Percentiles rank a stretch among this genome's conserved stretches.
Evolutionary conservation across 2,113 vertebrate genomes (phyloP).

Genomic region (Poecilia latipinna): DNA sequence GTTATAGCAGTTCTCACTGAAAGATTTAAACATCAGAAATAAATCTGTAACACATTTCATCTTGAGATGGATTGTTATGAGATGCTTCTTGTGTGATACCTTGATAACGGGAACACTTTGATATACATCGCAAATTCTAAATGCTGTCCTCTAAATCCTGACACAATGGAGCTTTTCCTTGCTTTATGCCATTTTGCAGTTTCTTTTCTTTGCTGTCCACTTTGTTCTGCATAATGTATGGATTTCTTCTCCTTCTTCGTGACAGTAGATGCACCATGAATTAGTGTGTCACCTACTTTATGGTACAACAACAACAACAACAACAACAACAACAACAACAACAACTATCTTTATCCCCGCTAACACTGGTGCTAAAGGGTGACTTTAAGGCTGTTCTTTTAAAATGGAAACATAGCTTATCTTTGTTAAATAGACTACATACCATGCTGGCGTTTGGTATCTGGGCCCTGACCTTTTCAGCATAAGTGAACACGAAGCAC

Average conservation of each 20-base stretch:
- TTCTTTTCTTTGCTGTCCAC: too few relatives aligned
- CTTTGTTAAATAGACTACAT: background rate
- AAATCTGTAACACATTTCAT: too few relatives aligned
- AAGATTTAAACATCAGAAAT: too few relatives aligned
- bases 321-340: background rate
- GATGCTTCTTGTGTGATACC: too few relatives aligned
- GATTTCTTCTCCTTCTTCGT: background rate
- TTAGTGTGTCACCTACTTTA: conserved; percentile 16
- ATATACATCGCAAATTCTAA: too few relatives aligned
- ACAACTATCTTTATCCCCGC: background rate
- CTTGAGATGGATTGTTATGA: too few relatives aligned
- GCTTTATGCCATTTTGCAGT: too few relatives aligned
- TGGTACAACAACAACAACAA: background rate
- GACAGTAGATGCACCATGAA: background rate
- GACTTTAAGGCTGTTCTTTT: background rate
- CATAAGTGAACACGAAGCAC: background rate
- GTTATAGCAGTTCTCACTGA: too few relatives aligned
- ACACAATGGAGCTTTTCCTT: too few relatives aligned
- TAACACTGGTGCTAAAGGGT: background rate
- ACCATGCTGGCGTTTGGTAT: background rate
- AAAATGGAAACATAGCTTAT: background rate
- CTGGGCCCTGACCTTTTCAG: background rate
- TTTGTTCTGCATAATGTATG: too few relatives aligned
- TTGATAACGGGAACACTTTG: too few relatives aligned
- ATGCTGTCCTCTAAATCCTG: too few relatives aligned